Base-by-base conservation (phyloP, 1,140 invertebrate genomes). In the Hypsibius dujardini region DNA sequence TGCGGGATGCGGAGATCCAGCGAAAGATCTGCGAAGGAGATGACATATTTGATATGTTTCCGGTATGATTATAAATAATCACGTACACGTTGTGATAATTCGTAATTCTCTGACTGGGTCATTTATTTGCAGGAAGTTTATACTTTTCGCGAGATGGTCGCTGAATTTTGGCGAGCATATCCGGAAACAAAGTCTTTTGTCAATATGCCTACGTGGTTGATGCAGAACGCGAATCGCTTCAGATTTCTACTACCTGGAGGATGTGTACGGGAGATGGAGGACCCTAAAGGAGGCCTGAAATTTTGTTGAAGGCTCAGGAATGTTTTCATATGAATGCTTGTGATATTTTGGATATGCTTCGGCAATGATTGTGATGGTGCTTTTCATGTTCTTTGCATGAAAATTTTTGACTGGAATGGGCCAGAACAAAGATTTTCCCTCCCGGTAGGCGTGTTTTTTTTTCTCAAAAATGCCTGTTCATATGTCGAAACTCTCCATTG, bases 11-110 rank as follows among this genome's bases (percentile, higher is more conserved):
- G 3, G 62, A 67, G 42, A 67, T 67, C 7, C 62, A 67, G 62
- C 3, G 12, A 12, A 67, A 67, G 62, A 67, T 67, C 45, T 67
- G 62, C n/a, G 50, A 7, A 7, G 50, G 50, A 56, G n/a, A 56
- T 12, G 50, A 56, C n/a, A 56, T 56, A 12, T 67, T 67, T 45
- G 62, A 67, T 42, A 67, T 67, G 12, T 67, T 67, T 42, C 62
- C 42, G 50, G 50, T 56, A 56, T 12, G 50, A 7, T n/a, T 56
- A n/a, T n/a, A 56, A 56, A n/a, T 56, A 28, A 28, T 0, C 28
- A 28, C 28, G 50, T 7, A 56, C n/a, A n/a, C n/a, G 50, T 56
- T 56, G 7, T n/a, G 50, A 56, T 12, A n/a, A n/a, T 56, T 56
- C 50, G n/a, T 28, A 28, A 28, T 28, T 28, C 28, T 56, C n/a